Base-by-base conservation (phyloP, 1,140 invertebrate species). In the Pachyrhynchus sulphureomaculatus region DNA sequence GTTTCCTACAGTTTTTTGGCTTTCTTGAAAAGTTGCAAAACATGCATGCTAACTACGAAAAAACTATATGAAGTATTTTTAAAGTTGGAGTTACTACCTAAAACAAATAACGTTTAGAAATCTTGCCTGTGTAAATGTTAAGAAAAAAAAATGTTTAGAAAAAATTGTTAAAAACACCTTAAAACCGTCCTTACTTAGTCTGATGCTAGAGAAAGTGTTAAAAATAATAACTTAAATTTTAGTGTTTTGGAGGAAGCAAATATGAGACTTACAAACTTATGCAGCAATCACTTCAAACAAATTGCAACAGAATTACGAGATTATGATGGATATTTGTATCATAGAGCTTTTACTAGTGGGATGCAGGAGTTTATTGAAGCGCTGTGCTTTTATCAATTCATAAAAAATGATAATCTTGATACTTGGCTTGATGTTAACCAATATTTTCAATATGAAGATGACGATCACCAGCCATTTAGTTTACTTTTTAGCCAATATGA, bases 351-450 rank as follows among this genome's bases (percentile, higher is more conserved):
- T 62, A 88, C 87, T 32, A 72, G 79, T 63, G 92, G 92, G 9
- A 74, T 95, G 12, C 92, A 96, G 72, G 93, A 96, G 77, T 95
- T 88, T 64, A 81, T 95, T 54, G 93, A 96, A 79, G 93, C 93
- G 0, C 77, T 87, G 13, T 88, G 88, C 5, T 92, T 91, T 68
- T 86, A 84, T 62, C 80, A 88, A 51, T 93, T 86, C 69, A 68
- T 91, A 64, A 77, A 68, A 37, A 72, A 72, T 64, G 74, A 70
- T 59, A 79, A 34, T 52, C 78, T 77, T 62, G 67, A 70, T 55
- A 57, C 79, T 45, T 82, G 80, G 73, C 67, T 65, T 2, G 72
- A 80, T 55, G 62, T 88, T 21, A 79, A 79, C 61, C 72, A 74
- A 57, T 72, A 71, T 13, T 70, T 85, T 29, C 21, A 83, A 78